These are phyloP conservation scores for Nannoperca australis DNA, from an alignment of 2,797 vertebrate species.

Conservation along the genomic window DNA sequence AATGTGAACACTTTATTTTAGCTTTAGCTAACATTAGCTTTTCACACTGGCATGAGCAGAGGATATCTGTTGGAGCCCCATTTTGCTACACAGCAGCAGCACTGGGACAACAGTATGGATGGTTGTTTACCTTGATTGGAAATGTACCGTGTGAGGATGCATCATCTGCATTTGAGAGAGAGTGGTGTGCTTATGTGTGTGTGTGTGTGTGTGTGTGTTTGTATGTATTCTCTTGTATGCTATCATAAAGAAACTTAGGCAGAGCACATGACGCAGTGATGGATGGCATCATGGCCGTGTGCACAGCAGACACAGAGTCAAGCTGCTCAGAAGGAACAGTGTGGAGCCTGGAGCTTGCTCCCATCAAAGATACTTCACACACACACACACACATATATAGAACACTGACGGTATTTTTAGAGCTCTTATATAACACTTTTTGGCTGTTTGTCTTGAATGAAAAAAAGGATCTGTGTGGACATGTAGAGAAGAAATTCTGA, in stretches of 20 bases:
- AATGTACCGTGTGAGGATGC: not conserved
- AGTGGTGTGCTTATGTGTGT: not conserved
- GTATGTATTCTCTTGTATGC: not conserved
- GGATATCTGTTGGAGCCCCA: too few species aligned
- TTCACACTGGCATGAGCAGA: too few species aligned
- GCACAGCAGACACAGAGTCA: slow-evolving; percentile 14
- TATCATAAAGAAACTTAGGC: not conserved
- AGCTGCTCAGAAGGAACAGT: slow-evolving; percentile 38
- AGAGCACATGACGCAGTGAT: slow-evolving; percentile 3
- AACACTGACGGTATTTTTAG: slow-evolving; percentile 63
- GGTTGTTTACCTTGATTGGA: too few species aligned
- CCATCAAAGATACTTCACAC: slow-evolving; percentile 47
- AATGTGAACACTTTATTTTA: too few species aligned
- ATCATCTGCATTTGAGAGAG: not conserved
- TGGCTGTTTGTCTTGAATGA: slow-evolving; percentile 50
- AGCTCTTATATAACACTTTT: slow-evolving; percentile 65
- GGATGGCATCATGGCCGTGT: slow-evolving; percentile 11
- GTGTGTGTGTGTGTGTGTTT: not conserved
- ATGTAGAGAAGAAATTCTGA: slow-evolving; percentile 63
- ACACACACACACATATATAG: slow-evolving; percentile 50
- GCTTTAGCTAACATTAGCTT: too few species aligned
- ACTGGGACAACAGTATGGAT: too few species aligned
- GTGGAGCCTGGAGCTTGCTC: slow-evolving; percentile 34
- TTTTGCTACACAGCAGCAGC: too few species aligned
- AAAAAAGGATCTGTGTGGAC: slow-evolving; percentile 51